Percentiles rank a stretch among this genome's conserved stretches.
Evolutionary conservation across 2,113 vertebrate genomes (phyloP).

Genomic region (Loxodonta africana): DNA sequence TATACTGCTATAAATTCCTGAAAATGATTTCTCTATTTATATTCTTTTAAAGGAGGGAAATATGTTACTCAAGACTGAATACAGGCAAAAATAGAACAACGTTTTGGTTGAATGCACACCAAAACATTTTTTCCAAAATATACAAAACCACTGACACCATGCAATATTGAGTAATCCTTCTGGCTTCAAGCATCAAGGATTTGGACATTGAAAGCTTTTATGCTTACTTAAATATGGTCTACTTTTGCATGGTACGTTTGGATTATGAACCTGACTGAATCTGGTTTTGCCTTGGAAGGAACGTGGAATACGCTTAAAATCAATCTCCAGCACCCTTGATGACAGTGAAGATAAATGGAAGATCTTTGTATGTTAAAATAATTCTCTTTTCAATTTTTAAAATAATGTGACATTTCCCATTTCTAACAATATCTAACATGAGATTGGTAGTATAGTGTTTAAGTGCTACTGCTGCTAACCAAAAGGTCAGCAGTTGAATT

Average conservation of each 20-base stretch:
- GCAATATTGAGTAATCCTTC: not conserved
- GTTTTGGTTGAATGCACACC: not conserved
- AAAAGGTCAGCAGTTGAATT: too few species aligned
- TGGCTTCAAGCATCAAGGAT: not conserved
- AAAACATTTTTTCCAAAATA: slow-evolving; percentile 27
- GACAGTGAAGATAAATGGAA: not conserved
- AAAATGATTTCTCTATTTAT: not conserved
- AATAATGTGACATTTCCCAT: not conserved
- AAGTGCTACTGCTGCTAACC: not conserved
- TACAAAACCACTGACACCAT: not conserved
- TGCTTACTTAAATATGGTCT: not conserved
- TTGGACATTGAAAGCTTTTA: not conserved
- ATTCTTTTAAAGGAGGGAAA: not conserved
- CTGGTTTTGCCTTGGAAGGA: not conserved
- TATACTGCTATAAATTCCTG: not conserved
- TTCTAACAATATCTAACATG: not conserved
- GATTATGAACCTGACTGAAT: not conserved
- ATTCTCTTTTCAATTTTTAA: slow-evolving; percentile 4
- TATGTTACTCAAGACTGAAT: not conserved
- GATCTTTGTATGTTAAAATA: not conserved
- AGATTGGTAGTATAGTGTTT: too few species aligned
- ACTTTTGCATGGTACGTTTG: not conserved
- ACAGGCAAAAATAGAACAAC: not conserved
- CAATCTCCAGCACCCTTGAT: not conserved
- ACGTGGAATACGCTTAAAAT: not conserved